These are phyloP conservation scores for Zeugodacus cucurbitae DNA, from an alignment of 1,140 invertebrate species.

Conservation along the genomic window DNA sequence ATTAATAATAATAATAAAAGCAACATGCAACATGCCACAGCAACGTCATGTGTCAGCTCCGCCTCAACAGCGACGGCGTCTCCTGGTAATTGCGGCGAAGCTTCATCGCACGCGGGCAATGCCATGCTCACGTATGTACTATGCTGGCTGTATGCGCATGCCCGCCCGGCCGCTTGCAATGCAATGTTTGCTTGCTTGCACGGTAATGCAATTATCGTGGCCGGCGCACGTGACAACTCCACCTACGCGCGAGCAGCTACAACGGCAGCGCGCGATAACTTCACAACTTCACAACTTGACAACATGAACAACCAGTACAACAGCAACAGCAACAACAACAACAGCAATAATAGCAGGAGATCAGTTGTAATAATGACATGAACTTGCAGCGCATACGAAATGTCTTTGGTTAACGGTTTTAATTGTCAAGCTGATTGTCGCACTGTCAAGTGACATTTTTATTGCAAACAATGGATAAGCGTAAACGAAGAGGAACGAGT, in stretches of 20 bases:
- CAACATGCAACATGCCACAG: not conserved
- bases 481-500: not conserved
- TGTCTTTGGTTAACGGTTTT: constrained; percentile 39
- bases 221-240: constrained; percentile 45
- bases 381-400: constrained; percentile 23
- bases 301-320: not conserved
- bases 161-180: not conserved
- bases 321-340: not conserved
- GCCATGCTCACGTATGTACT: no score
- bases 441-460: constrained; percentile 40
- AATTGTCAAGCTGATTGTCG: constrained; percentile 42
- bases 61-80: constrained; percentile 34
- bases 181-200: not conserved
- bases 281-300: constrained; percentile 12
- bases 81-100: not conserved
- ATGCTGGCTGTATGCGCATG: not conserved
- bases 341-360: not conserved
- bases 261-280: not conserved
- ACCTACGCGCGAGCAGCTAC: constrained; percentile 35
- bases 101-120: no score
- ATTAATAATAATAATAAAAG: constrained; percentile 29
- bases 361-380: constrained; percentile 20
- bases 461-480: not conserved
- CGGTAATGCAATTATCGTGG: constrained; percentile 19
- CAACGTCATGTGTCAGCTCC: constrained; percentile 40